Evolutionary conservation across 30 jellyfish, hydroid and myxozoan species (phyloP), one percentile per base, ranked within the genome.

Genomic region (Aurelia sp.): DNA sequence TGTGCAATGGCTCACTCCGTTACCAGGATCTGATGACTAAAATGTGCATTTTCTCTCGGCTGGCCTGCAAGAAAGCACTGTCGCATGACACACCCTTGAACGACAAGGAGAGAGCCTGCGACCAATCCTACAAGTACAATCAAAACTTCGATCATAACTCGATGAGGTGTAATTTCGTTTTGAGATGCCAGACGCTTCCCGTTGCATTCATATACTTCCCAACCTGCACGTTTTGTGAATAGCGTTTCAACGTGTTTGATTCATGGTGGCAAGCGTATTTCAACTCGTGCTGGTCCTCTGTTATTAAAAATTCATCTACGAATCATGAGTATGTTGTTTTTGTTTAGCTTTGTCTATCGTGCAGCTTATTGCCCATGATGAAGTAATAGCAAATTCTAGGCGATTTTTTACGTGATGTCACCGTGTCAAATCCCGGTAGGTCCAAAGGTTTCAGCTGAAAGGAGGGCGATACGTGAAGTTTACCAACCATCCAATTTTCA

Each of bases 71-170:
- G 72, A 64, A 93, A 93, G 63, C 98, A 93, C 79, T 95, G 96
- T 80, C 97, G 89, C 93, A 88, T 82, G 61, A 82, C 82, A 85
- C 96, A 93, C 62, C 97, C 91, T 78, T 93, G 98, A 11, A 93
- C 97, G 41, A 93, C 90, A 81, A 93, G 91, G 89, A 93, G 93
- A 67, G 92, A 51, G 82, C 98, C 98, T 17, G 96, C 98, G 33
- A 93, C 98, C 62, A 93, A 87, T 38, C 94, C 96, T 17, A 88
- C 93, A 68, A 95, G 78, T 4, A 93, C 97, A 15, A 92, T 72
- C 27, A 93, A 64, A 38, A 83, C 58, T 85, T 93, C 98, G 85
- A 93, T 88, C 98, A 93, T 92, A 30, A 41, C 92, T 92, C 89
- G 78, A n/a, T 63, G 68, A 64, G 60, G 63, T 3, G 47, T 33